Evolutionary conservation across 2,888 invertebrate genomes (phyloP), one percentile per base, ranked within the genome.

Genomic region (Drosophila paucipuncta): DNA sequence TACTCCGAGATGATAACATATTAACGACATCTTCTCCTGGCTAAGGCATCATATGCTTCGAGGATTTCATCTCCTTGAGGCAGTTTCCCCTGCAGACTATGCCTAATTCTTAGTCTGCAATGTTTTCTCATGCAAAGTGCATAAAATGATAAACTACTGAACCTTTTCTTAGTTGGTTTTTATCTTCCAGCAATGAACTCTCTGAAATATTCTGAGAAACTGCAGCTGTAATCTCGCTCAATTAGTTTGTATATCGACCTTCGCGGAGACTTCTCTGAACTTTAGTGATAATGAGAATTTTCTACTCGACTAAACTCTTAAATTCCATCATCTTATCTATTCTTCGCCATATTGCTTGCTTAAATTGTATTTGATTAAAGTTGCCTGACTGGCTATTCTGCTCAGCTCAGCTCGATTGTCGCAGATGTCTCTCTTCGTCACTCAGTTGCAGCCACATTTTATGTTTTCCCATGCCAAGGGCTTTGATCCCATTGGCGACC

Each of bases 81-180:
- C 16, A 16, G 37, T 18, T 37, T 31, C 33, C 33, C 4, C 33
- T 11, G 33, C 33, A 33, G 33, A 33, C 11, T 11, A 33, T 33
- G 33, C 11, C 11, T 33, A 33, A 33, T 11, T 18, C 3, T 9
- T n/a, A n/a, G 18, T 39, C 9, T 39, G 18, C 3, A 39, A 39
- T 39, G 0, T n/a, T 39, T 0, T 9, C 0, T 10, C 2, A n/a
- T 1, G 5, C 11, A 11, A 41, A 41, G 5, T n/a, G 9, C 1
- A 39, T 9, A 18, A 9, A 4, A 39, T 0, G 4, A 9, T 18
- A 18, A 39, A 39, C 39, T 39, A 18, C 2, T 39, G 3, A 18
- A 39, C 18, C 18, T 2, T 7, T 39, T 18, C 9, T 18, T 18
- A 0, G 3, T 39, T 9, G 4, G 3, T 18, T 37, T 7, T 16